Conservation (phyloP, 2,888 invertebrate species). For the Caenorhabditis parvicauda region DNA sequence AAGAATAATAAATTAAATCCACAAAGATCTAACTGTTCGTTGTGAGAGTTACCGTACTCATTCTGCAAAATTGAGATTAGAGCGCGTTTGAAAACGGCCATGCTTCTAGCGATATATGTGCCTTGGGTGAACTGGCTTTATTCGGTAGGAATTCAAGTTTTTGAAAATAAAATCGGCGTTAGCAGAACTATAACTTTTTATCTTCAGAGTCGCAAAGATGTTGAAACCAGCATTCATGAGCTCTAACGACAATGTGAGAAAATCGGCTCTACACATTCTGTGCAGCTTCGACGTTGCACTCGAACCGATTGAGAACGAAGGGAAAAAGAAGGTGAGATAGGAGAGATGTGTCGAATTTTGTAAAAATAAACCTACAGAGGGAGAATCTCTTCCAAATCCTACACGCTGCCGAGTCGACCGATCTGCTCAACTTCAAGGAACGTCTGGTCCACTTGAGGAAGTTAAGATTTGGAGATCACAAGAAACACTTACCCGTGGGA, state of each 20-base stretch:
- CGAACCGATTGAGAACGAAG: conserved; percentile 16
- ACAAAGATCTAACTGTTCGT: no score
- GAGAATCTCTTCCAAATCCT: conserved; percentile 32
- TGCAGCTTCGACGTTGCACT: conserved; percentile 26
- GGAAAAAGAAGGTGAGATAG: conserved; percentile 8
- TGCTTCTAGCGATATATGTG: no score
- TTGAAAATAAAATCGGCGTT: background rate
- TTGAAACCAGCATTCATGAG: conserved; percentile 22
- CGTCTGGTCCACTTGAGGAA: conserved; percentile 70
- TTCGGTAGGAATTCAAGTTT: no score
- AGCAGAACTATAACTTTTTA: background rate
- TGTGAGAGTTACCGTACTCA: no score
- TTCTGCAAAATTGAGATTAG: no score
- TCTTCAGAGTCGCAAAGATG: conserved; percentile 12
- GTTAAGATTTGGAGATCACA: conserved; percentile 27
- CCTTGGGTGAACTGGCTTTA: no score
- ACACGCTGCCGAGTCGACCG: conserved; percentile 72
- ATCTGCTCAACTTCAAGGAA: conserved; percentile 78
- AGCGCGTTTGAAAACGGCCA: no score
- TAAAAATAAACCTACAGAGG: conserved; percentile 3
- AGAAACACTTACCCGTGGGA: conserved; percentile 29
- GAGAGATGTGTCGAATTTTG: background rate
- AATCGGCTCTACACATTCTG: conserved; percentile 35
- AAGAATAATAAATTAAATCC: no score
- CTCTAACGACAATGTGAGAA: conserved; percentile 22